Conservation (phyloP, 2,888 invertebrate species). For the Epistrophe grossulariae region DNA sequence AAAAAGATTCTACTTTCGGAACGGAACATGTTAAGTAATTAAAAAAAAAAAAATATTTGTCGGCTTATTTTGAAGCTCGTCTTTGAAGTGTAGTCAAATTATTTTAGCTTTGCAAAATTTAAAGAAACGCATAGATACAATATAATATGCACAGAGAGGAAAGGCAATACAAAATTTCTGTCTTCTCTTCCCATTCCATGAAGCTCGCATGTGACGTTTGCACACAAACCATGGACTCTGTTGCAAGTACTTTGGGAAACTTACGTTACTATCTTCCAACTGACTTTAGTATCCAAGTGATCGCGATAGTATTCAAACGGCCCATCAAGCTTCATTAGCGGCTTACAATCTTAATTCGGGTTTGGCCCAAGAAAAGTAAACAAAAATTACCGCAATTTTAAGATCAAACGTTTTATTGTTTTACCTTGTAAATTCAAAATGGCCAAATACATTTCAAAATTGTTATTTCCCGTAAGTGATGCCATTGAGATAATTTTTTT, state of each 20-base stretch:
- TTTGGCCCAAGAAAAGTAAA: conserved; percentile 51
- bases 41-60: too few relatives aligned
- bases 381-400: conserved; percentile 3
- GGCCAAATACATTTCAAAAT: conserved; percentile 62
- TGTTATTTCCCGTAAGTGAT: conserved; percentile 67
- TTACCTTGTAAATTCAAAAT: conserved; percentile 41
- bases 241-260: conserved; percentile 51
- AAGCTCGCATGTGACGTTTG: conserved; percentile 34
- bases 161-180: conserved; percentile 7
- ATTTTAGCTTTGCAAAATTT: conserved; percentile 34
- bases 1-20: too few relatives aligned
- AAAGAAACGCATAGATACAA: conserved; percentile 1
- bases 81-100: conserved; percentile 6
- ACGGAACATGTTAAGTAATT: too few relatives aligned
- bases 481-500: conserved; percentile 24
- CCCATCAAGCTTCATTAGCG: conserved; percentile 43
- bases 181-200: conserved; percentile 25
- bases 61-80: conserved; percentile 1
- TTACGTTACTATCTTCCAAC: conserved; percentile 48
- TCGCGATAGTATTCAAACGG: conserved; percentile 71
- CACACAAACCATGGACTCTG: conserved; percentile 12
- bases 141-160: neutral
- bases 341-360: conserved; percentile 46
- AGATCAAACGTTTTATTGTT: conserved; percentile 1
- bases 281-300: conserved; percentile 68